These are phyloP conservation scores for Hippolais icterina DNA, from an alignment of 2,113 vertebrate species.

Conservation along the genomic window DNA sequence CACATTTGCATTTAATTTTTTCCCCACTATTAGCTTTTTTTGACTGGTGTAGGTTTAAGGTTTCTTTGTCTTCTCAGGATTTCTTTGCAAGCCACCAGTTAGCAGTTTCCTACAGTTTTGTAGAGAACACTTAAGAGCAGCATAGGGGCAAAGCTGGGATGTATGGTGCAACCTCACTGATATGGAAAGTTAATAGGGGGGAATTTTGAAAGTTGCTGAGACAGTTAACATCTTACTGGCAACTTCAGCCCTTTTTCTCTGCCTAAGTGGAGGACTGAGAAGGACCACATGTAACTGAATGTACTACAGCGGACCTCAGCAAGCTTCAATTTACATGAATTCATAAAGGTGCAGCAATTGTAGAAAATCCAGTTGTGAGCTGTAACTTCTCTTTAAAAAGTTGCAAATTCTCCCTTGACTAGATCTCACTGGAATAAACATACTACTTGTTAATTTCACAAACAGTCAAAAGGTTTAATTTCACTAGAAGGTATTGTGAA, in stretches of 20 bases:
- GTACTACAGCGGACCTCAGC: background rate
- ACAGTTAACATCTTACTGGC: background rate
- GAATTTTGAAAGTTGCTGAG: background rate
- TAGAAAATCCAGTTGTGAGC: background rate
- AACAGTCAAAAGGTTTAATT: background rate
- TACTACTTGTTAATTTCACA: background rate
- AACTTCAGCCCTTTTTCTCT: background rate
- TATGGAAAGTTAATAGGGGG: background rate
- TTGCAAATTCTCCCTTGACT: background rate
- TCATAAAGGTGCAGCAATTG: background rate
- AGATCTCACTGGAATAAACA: background rate
- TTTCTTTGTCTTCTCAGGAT: background rate
- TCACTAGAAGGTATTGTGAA: background rate
- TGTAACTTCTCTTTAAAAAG: background rate
- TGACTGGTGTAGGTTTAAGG: background rate
- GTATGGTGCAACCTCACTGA: background rate
- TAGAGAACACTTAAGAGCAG: background rate
- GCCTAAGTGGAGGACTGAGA: background rate
- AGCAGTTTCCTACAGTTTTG: background rate
- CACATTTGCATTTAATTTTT: background rate
- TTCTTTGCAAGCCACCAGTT: background rate
- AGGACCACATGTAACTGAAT: background rate
- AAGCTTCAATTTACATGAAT: background rate
- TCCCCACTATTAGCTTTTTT: background rate
- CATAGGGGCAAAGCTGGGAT: background rate